Conservation (phyloP, 2,113 vertebrate genomes). For the Oryzias celebensis region DNA sequence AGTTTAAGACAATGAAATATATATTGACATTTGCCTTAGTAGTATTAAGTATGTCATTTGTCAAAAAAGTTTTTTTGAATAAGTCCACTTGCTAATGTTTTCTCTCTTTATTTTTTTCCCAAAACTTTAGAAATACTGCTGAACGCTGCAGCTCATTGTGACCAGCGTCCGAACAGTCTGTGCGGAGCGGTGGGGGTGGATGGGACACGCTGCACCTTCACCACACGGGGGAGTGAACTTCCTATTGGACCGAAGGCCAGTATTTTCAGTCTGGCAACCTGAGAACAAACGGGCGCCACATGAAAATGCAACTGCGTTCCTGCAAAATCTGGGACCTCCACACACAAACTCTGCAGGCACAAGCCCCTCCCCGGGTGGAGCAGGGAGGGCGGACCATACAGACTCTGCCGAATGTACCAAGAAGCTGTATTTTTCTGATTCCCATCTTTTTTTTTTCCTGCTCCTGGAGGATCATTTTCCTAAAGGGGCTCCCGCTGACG, state of each 20-base stretch:
- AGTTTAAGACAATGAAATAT: too few species aligned
- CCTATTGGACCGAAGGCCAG: constrained; percentile 37
- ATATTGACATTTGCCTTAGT: background rate
- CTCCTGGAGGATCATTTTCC: constrained; percentile 37
- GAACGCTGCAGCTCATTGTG: constrained; percentile 60
- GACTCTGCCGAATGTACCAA: constrained; percentile 56
- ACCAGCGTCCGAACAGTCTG: constrained; percentile 41
- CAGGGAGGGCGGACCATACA: constrained; percentile 28
- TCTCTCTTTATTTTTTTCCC: constrained; percentile 4
- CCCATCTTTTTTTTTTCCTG: constrained; percentile 29
- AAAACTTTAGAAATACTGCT: constrained; percentile 72
- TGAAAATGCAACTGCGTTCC: constrained; percentile 24
- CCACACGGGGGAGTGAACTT: constrained; percentile 53
- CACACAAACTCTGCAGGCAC: constrained; percentile 23
- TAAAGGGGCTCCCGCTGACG: constrained; percentile 22
- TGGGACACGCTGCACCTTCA: constrained; percentile 16
- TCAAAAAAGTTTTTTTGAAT: background rate
- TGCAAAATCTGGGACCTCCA: constrained; percentile 60
- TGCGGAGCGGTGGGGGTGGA: constrained; percentile 36
- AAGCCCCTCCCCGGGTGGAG: constrained; percentile 52
- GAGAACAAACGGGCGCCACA: constrained; percentile 17
- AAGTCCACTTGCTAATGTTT: background rate
- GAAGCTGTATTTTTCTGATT: constrained; percentile 42
- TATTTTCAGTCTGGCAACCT: constrained; percentile 23
- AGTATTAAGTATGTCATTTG: background rate